Evolutionary conservation across 2,888 invertebrate species (phyloP).

Genomic region (Drosophila falleni): DNA sequence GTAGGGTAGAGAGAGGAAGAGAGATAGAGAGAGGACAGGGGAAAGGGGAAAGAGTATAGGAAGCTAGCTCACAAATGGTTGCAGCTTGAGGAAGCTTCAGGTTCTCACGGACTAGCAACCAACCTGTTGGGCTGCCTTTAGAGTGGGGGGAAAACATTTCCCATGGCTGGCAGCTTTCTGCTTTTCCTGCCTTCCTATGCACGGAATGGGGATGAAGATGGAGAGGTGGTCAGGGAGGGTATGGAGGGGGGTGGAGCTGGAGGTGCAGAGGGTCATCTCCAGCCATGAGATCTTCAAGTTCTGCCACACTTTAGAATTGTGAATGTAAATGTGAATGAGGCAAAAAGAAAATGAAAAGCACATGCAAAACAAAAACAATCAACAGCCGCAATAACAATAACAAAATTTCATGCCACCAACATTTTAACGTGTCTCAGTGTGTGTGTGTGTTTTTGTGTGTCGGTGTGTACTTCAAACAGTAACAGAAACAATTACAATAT

Average conservation of each 20-base stretch:
- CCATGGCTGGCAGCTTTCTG: conserved; percentile 25
- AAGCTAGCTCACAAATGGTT: conserved; percentile 21
- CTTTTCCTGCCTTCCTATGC: conserved; percentile 11
- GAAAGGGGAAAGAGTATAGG: background rate
- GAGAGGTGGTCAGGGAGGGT: conserved; percentile 12
- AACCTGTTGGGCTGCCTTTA: conserved; percentile 45
- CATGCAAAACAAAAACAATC: conserved; percentile 65
- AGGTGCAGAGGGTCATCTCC: conserved; percentile 30
- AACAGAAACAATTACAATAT: conserved; percentile 47
- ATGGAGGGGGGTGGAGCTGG: too few species aligned
- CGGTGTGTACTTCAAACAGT: conserved; percentile 18
- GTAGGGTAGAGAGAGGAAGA: background rate
- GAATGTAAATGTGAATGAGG: conserved; percentile 41
- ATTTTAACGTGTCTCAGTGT: conserved; percentile 23
- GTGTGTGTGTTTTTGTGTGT: conserved; percentile 13
- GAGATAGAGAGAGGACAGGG: background rate
- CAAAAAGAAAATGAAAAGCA: conserved; percentile 52
- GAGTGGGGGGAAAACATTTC: conserved; percentile 21
- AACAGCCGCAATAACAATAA: conserved; percentile 41
- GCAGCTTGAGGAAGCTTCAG: conserved; percentile 58
- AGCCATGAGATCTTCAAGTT: conserved; percentile 56
- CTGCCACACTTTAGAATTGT: conserved; percentile 32
- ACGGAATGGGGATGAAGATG: background rate
- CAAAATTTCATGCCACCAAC: conserved; percentile 38
- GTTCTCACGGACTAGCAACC: conserved; percentile 49